Evolutionary conservation across 2,113 vertebrate species (phyloP).

Genomic region (Urocolius indicus): DNA sequence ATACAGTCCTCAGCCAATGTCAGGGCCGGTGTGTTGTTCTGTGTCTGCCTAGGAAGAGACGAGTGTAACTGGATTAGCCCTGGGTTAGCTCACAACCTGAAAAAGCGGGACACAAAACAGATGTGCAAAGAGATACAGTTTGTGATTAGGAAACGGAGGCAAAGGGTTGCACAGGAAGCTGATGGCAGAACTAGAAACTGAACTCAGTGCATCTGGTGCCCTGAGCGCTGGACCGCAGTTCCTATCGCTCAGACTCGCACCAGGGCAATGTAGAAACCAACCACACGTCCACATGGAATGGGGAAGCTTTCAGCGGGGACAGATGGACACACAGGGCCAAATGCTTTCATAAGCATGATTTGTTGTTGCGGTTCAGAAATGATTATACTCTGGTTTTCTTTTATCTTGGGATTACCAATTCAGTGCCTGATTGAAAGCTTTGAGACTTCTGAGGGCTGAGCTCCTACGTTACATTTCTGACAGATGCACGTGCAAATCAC

Average conservation of each 20-base stretch:
- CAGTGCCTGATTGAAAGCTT: constrained; percentile 9
- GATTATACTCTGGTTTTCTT: constrained; percentile 3
- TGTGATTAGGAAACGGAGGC: background rate
- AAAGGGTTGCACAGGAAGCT: background rate
- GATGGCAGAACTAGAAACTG: background rate
- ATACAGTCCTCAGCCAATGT: rapidly evolving
- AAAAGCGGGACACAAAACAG: background rate
- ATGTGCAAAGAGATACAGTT: rapidly evolving
- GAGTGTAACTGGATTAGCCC: background rate
- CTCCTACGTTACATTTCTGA: background rate
- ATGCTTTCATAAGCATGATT: constrained; percentile 6
- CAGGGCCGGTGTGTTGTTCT: rapidly evolving
- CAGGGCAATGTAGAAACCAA: background rate
- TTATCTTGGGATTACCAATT: constrained; percentile 39
- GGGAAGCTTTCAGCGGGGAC: background rate
- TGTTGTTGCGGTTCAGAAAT: constrained; percentile 1
- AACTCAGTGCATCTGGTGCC: background rate
- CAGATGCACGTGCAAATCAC: background rate
- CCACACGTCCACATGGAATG: background rate
- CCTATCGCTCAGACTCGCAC: rapidly evolving
- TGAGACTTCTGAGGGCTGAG: constrained; percentile 30
- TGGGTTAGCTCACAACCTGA: background rate
- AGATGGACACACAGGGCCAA: constrained; percentile 7
- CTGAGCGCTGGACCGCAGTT: background rate
- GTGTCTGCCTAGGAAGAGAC: background rate